These are phyloP conservation scores for Hyposoter didymator DNA, from an alignment of 2,888 invertebrate species.

Conservation along the genomic window DNA sequence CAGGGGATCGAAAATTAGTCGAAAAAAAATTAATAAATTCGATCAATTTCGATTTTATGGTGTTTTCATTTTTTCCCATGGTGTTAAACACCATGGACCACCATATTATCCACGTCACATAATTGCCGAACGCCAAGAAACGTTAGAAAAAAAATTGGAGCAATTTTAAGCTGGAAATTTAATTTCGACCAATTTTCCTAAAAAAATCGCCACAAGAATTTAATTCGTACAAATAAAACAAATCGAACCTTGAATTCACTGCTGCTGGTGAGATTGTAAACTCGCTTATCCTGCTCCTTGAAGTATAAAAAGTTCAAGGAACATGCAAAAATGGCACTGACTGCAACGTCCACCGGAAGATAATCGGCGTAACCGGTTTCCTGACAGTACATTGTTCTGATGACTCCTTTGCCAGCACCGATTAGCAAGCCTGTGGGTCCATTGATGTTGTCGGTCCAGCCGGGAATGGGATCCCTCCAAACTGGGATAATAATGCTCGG, in stretches of 20 bases:
- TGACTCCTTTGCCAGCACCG: slow-evolving; percentile 93
- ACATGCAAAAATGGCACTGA: slow-evolving; percentile 89
- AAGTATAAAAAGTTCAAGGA: slow-evolving; percentile 88
- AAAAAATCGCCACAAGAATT: too few relatives aligned
- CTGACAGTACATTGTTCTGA: slow-evolving; percentile 95
- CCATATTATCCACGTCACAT: too few relatives aligned
- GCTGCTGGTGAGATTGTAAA: slow-evolving; percentile 92
- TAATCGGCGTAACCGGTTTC: slow-evolving; percentile 92
- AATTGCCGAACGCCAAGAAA: too few relatives aligned
- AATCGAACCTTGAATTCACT: slow-evolving; percentile 89
- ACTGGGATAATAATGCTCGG: slow-evolving; percentile 91
- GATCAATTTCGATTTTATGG: neutral
- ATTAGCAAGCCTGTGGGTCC: slow-evolving; percentile 95
- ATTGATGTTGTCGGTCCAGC: slow-evolving; percentile 97
- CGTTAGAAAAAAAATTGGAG: too few relatives aligned
- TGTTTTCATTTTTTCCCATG: too few relatives aligned
- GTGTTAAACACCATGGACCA: too few relatives aligned
- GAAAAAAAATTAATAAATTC: neutral
- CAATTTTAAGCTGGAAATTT: too few relatives aligned
- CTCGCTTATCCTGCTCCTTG: slow-evolving; percentile 85
- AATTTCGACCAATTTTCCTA: too few relatives aligned
- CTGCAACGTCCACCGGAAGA: slow-evolving; percentile 92
- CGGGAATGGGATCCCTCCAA: slow-evolving; percentile 93
- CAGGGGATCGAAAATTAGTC: neutral
- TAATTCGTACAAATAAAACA: too few relatives aligned